phyloP scores from a whole-genome alignment of 2,797 vertebrate species.

The Stomatorhinus walkeri region DNA sequence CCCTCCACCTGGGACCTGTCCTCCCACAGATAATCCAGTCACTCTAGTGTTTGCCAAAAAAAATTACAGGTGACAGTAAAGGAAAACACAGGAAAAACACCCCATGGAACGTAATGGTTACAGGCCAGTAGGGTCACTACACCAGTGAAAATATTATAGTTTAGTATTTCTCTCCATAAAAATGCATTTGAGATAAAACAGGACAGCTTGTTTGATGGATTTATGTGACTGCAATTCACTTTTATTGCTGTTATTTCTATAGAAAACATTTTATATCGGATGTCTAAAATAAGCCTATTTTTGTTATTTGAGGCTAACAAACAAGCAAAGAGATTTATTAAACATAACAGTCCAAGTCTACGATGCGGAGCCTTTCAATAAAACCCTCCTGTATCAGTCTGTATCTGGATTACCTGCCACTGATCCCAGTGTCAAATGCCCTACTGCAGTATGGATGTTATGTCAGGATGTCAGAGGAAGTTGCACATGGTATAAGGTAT shows the following conservation, averaged over 20 bases:
- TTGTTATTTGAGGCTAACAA: not conserved
- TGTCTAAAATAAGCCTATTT: not conserved
- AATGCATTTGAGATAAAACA: not conserved
- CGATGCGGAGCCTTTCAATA: not conserved
- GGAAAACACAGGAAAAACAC: not conserved
- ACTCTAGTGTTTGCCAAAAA: not conserved
- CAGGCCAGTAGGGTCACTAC: not conserved
- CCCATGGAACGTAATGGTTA: not conserved
- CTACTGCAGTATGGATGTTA: fast-evolving
- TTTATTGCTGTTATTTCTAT: not conserved
- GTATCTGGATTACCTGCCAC: no score
- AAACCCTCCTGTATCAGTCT: not conserved
- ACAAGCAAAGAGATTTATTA: not conserved
- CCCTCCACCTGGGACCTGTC: not conserved
- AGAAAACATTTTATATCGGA: not conserved
- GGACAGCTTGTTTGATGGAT: not conserved
- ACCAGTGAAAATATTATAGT: not conserved
- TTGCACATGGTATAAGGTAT: constrained; percentile 54
- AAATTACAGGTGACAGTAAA: not conserved
- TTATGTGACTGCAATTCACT: not conserved
- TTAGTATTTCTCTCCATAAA: not conserved
- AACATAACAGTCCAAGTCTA: not conserved
- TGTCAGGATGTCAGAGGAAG: not conserved
- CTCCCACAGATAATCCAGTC: not conserved
- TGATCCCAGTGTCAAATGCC: not conserved